A percentile compares a stretch with the other conserved stretches of the same genome.
These are phyloP conservation scores for Mamestra brassicae DNA, from an alignment of 2,888 invertebrate genomes.

Conservation along the genomic window DNA sequence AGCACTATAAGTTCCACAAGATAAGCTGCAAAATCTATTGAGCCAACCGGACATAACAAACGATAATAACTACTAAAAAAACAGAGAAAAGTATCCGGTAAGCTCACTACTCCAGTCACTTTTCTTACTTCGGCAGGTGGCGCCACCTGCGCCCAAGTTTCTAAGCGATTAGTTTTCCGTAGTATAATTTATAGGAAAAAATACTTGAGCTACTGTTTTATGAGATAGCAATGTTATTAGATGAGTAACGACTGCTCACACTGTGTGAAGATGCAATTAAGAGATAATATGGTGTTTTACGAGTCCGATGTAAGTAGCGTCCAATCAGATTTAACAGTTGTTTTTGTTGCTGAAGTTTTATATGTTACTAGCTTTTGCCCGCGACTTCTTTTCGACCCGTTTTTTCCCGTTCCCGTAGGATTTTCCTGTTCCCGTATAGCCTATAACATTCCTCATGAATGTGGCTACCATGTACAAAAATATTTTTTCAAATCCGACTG, in stretches of 20 bases:
- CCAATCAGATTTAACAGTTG: too few species aligned
- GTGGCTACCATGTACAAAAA: too few species aligned
- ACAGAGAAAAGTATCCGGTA: background rate
- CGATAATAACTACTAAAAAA: conserved; percentile 7
- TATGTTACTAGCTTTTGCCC: too few species aligned
- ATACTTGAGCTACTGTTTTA: background rate
- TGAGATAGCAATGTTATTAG: background rate
- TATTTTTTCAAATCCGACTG: too few species aligned
- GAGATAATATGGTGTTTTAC: background rate
- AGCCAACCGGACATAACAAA: conserved; percentile 28
- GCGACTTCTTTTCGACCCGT: too few species aligned
- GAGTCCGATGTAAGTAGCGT: background rate
- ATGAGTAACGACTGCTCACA: background rate
- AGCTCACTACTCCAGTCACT: background rate
- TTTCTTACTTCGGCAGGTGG: conserved; percentile 30
- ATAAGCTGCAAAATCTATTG: conserved; percentile 15
- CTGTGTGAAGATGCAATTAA: background rate
- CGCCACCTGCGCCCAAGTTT: conserved; percentile 45
- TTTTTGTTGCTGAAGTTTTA: background rate
- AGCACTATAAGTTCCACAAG: background rate
- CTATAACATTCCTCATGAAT: too few species aligned
- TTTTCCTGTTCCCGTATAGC: too few species aligned
- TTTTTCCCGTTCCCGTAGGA: too few species aligned
- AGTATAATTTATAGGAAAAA: conserved; percentile 3
- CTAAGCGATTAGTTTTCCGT: conserved; percentile 15